A percentile compares a stretch with the other conserved stretches of the same genome.
Conservation (phyloP, 2,113 vertebrate species). For the Empidonax alnorum region DNA sequence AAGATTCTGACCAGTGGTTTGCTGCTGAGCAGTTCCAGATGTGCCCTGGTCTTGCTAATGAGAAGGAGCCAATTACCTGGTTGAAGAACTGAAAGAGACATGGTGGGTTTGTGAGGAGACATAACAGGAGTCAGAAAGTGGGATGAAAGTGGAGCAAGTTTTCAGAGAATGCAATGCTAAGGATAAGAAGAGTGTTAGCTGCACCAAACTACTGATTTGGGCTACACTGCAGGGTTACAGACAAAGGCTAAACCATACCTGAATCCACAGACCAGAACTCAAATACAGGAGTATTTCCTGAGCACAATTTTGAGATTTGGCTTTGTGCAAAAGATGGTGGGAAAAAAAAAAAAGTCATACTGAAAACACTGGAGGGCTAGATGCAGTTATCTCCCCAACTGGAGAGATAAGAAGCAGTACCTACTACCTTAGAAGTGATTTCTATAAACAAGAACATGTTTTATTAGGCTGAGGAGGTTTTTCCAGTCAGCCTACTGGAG, state of each 20-base stretch:
- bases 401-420: background rate
- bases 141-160: background rate
- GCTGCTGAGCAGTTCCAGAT: background rate
- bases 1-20: background rate
- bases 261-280: background rate
- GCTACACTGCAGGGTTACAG: background rate
- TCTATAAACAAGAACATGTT: background rate
- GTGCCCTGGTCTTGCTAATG: background rate
- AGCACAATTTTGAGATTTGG: background rate
- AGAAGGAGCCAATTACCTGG: background rate
- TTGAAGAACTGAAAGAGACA: background rate
- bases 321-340: background rate
- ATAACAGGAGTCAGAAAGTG: background rate
- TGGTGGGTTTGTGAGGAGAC: background rate
- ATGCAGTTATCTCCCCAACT: background rate
- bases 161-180: background rate
- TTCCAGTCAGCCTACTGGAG: background rate
- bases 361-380: background rate
- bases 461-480: background rate
- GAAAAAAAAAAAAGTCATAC: background rate
- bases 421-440: background rate
- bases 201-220: background rate
- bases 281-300: background rate
- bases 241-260: background rate
- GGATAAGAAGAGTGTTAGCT: background rate